Conservation (phyloP, 1,140 invertebrate genomes). For the Mycetomoellerius zeteki region DNA sequence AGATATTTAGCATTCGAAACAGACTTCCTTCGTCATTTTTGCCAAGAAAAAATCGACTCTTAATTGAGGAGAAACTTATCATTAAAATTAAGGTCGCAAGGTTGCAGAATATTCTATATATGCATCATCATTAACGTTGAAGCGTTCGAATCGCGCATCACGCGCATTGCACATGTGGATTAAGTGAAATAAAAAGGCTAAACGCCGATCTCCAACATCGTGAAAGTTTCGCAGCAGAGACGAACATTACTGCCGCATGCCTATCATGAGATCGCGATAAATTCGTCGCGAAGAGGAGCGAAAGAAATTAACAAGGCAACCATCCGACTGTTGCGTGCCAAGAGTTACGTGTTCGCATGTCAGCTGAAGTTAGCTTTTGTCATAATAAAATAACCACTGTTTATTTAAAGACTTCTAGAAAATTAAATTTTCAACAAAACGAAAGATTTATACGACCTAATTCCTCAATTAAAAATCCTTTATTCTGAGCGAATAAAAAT, state of each 20-base stretch:
- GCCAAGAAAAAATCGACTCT: not conserved
- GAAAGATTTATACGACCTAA: not conserved
- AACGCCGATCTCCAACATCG: constrained; percentile 13
- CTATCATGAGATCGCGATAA: constrained; percentile 34
- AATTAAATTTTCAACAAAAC: not conserved
- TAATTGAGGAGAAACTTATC: constrained; percentile 2
- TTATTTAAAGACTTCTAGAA: not conserved
- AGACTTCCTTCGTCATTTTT: not conserved
- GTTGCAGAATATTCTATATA: not conserved
- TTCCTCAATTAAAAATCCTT: not conserved
- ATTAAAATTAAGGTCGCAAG: constrained; percentile 36
- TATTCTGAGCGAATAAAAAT: not conserved
- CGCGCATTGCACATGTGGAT: constrained; percentile 68
- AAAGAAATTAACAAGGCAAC: constrained; percentile 26
- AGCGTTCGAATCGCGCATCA: constrained; percentile 37
- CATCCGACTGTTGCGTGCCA: constrained; percentile 1
- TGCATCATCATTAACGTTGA: constrained; percentile 29
- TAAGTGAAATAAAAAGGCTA: constrained; percentile 52
- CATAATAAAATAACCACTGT: not conserved
- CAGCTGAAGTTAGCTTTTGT: not conserved
- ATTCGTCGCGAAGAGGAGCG: constrained; percentile 13
- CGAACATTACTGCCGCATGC: not conserved
- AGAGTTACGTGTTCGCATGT: constrained; percentile 33
- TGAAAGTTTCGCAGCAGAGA: constrained; percentile 63
- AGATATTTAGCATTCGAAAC: not conserved